Base-by-base conservation (phyloP, 1,140 invertebrate genomes). In the Nasonia vitripennis region DNA sequence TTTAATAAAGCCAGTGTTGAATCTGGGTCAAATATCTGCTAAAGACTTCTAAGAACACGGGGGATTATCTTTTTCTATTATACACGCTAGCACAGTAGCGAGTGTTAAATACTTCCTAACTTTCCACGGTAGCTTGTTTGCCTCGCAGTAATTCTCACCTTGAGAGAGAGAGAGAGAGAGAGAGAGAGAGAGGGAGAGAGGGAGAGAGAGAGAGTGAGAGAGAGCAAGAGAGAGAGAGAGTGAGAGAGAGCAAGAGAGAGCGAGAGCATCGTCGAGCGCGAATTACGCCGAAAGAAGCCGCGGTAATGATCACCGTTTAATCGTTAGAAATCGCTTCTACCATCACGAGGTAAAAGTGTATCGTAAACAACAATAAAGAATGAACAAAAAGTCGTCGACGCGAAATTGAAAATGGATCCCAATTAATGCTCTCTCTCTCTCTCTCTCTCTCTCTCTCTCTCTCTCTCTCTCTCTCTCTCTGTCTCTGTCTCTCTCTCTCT, bases 91-190 rank as follows among this genome's bases (percentile, higher is more conserved):
- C 17, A 37, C 7, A 37, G 34, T 37, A 83, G 81, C 17, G 7
- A 68, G 34, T 51, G 75, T 48, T 83, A 77, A 83, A 68, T 71
- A 62, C 31, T 20, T 48, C 2, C 48, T n/a, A 84, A 78, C 82
- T 78, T 84, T 84, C 75, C n/a, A 78, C 2, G 23, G 17, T 34
- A 12, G 23, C 55, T 83, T 3, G 5, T 67, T 68, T 68, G 20
- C 11, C 70, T 11, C 48, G 1, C 1, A 27, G 23, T 31, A 73
- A 48, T 14, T 4, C n/a, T 80, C 68, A 5, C 23, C 37, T 20
- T n/a, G 68, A 23, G 2, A 45, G 9, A 27, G 27, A 27, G 27
- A 27, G 27, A 27, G 27, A 27, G 23, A 27, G 23, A 27, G 23
- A 27, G 23, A 27, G 23, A 27, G 23, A 27, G 23, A 27, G 23